A percentile compares a stretch with the other conserved stretches of the same genome.
phyloP scores from a whole-genome alignment of 2,888 invertebrate species.

The Psococerastis gibbosa region DNA sequence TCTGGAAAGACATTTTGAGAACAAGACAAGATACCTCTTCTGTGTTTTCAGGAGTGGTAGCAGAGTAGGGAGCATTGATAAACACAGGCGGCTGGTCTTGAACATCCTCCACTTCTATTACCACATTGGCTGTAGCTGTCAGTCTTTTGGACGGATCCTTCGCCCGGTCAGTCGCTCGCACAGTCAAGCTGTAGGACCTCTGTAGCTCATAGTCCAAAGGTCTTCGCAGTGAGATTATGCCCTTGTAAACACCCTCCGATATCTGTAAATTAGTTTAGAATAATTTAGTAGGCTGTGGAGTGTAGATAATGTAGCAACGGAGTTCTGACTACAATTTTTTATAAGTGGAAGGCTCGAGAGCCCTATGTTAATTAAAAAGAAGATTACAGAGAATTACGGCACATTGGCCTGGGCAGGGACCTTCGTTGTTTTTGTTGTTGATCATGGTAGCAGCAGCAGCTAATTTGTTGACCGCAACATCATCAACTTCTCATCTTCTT shows the following conservation, averaged over 20 bases:
- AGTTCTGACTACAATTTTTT: too few species aligned
- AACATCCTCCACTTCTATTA: slow-evolving; percentile 55
- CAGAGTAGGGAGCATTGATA: slow-evolving; percentile 59
- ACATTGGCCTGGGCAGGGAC: too few species aligned
- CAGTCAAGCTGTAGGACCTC: slow-evolving; percentile 47
- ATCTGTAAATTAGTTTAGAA: slow-evolving; percentile 27
- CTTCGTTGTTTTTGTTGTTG: too few species aligned
- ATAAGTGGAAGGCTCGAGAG: too few species aligned
- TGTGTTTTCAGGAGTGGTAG: slow-evolving; percentile 55
- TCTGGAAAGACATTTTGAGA: background rate
- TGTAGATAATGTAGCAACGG: too few species aligned
- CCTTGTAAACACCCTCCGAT: slow-evolving; percentile 47
- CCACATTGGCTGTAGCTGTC: slow-evolving; percentile 48
- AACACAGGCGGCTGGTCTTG: slow-evolving; percentile 73
- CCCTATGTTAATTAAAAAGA: too few species aligned
- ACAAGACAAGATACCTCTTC: slow-evolving; percentile 32
- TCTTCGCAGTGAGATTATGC: slow-evolving; percentile 42
- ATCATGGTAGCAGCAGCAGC: too few species aligned
- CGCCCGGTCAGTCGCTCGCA: slow-evolving; percentile 45
- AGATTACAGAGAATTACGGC: too few species aligned
- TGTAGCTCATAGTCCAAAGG: slow-evolving; percentile 59
- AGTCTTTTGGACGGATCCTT: slow-evolving; percentile 33
- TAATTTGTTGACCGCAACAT: too few species aligned
- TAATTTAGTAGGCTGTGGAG: background rate
- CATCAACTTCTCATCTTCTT: too few species aligned